phyloP scores from a whole-genome alignment of 2,888 invertebrate genomes.

The Ceramica pisi region DNA sequence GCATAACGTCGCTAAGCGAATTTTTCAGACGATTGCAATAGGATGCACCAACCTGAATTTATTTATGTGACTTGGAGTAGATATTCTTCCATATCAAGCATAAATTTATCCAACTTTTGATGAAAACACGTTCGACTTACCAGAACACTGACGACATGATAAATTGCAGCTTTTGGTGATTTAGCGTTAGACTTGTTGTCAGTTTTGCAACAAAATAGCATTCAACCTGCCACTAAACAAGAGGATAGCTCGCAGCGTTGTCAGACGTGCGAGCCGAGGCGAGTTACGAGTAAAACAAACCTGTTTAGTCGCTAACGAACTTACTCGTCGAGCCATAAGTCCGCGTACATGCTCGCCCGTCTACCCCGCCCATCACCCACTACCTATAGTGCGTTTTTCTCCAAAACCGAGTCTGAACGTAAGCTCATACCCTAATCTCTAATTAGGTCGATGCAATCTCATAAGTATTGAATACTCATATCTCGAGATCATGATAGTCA shows the following conservation, averaged over 20 bases:
- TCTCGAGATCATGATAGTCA: too few relatives aligned
- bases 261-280: too few relatives aligned
- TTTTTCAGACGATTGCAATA: slow-evolving; percentile 6
- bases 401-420: too few relatives aligned
- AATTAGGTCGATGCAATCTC: background rate
- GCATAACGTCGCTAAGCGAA: background rate
- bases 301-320: too few relatives aligned
- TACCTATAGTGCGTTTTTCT: background rate
- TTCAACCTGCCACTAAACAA: too few relatives aligned
- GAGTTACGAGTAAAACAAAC: too few relatives aligned
- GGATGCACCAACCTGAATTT: background rate
- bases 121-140: background rate
- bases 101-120: background rate
- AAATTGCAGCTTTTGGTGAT: background rate
- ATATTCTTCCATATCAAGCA: background rate
- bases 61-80: background rate
- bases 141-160: background rate
- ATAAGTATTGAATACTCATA: background rate
- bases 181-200: background rate
- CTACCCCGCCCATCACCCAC: too few relatives aligned
- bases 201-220: too few relatives aligned
- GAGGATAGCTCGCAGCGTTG: too few relatives aligned
- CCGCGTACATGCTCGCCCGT: too few relatives aligned
- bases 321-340: too few relatives aligned
- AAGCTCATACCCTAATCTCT: too few relatives aligned